Percentiles rank a stretch among this genome's conserved stretches.
Evolutionary conservation across 2,113 vertebrate species (phyloP).

Genomic region (Elachura formosa): DNA sequence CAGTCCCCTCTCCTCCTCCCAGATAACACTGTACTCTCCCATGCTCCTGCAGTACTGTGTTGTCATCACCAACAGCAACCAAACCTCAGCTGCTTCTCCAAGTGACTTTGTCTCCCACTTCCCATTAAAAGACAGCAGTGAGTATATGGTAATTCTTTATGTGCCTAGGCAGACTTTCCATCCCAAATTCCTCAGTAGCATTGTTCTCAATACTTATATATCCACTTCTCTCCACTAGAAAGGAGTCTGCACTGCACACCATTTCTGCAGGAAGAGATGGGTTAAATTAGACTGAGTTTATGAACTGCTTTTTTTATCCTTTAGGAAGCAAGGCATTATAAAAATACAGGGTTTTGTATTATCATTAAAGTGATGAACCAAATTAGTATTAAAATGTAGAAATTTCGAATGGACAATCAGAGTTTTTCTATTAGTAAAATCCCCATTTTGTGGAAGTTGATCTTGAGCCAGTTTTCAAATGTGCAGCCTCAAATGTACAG

Average conservation of each 20-base stretch:
- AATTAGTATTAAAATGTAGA: background rate
- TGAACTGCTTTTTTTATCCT: background rate
- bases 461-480: background rate
- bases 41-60: background rate
- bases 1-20: background rate
- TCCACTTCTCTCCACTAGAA: background rate
- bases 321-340: background rate
- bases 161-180: background rate
- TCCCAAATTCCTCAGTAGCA: background rate
- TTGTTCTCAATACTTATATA: background rate
- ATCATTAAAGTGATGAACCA: background rate
- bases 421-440: background rate
- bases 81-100: background rate
- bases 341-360: background rate
- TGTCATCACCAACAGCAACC: accelerated
- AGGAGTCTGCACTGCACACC: background rate
- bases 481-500: background rate
- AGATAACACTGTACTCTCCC: background rate
- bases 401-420: background rate
- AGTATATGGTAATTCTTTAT: background rate
- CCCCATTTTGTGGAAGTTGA: background rate
- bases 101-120: background rate
- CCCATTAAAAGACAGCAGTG: background rate
- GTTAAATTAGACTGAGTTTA: background rate
- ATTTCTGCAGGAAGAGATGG: background rate